phyloP scores from a whole-genome alignment of 2,888 invertebrate species.

The Brachyptera risi region DNA sequence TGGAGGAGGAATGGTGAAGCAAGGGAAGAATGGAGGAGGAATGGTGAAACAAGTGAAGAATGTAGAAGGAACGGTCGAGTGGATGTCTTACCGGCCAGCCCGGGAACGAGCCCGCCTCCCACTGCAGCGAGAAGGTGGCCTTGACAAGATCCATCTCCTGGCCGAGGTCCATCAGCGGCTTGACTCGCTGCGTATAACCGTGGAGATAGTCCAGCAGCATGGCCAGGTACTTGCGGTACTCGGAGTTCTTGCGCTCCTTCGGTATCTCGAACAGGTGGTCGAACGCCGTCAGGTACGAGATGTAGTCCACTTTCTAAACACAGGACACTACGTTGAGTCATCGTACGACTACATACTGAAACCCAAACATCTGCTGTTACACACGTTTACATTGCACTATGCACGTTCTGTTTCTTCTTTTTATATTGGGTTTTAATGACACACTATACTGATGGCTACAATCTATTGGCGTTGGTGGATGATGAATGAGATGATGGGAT shows the following conservation, averaged over 20 bases:
- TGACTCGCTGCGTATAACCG: slow-evolving; percentile 76
- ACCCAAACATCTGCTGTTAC: no score
- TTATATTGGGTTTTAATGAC: no score
- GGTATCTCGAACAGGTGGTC: slow-evolving; percentile 96
- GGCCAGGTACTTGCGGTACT: slow-evolving; percentile 80
- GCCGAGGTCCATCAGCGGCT: slow-evolving; percentile 79
- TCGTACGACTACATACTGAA: no score
- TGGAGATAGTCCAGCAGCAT: slow-evolving; percentile 80
- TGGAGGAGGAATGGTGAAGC: no score
- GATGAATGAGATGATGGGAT: no score
- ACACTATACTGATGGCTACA: no score
- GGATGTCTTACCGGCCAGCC: slow-evolving; percentile 80
- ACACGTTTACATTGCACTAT: no score
- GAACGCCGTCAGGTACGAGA: slow-evolving; percentile 87
- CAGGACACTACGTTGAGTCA: slow-evolving; percentile 33
- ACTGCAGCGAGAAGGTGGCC: slow-evolving; percentile 78
- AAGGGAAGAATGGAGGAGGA: no score
- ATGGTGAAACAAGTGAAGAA: no score
- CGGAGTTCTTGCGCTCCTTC: slow-evolving; percentile 83
- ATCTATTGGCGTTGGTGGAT: no score
- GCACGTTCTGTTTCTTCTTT: no score
- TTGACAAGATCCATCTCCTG: slow-evolving; percentile 72
- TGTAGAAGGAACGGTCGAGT: no score
- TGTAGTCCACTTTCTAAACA: slow-evolving; percentile 84
- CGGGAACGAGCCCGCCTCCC: slow-evolving; percentile 85